A percentile compares a stretch with the other conserved stretches of the same genome.
phyloP scores from a whole-genome alignment of 2,888 invertebrate genomes.

The Drosophila formosana region DNA sequence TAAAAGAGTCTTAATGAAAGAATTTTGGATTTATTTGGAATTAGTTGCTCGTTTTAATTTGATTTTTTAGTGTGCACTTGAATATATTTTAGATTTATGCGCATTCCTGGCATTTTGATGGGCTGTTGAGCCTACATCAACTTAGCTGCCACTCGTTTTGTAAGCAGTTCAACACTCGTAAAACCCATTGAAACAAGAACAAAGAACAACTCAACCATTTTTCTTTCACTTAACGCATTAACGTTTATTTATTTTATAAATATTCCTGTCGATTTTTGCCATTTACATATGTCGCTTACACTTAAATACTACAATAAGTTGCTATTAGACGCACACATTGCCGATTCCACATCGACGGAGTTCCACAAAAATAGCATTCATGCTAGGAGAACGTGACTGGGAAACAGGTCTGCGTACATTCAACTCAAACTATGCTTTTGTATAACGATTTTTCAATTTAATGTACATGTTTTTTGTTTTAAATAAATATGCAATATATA shows the following conservation, averaged over 20 bases:
- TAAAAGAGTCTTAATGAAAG: slow-evolving; percentile 71
- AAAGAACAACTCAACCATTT: neutral
- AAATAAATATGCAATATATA: slow-evolving; percentile 45
- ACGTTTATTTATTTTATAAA: slow-evolving; percentile 75
- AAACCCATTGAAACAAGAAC: neutral
- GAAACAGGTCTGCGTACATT: slow-evolving; percentile 19
- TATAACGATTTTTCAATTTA: slow-evolving; percentile 57
- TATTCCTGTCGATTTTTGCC: slow-evolving; percentile 74
- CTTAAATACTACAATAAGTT: slow-evolving; percentile 42
- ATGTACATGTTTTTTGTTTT: slow-evolving; percentile 40
- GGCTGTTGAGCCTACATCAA: slow-evolving; percentile 24
- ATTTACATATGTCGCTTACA: slow-evolving; percentile 69
- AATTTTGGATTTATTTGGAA: slow-evolving; percentile 66
- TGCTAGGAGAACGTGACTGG: neutral
- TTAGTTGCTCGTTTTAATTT: slow-evolving; percentile 69
- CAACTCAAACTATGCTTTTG: slow-evolving; percentile 37
- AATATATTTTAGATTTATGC: slow-evolving; percentile 67
- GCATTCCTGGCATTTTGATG: slow-evolving; percentile 45
- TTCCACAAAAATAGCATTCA: slow-evolving; percentile 2
- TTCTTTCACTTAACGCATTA: slow-evolving; percentile 54
- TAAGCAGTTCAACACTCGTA: slow-evolving; percentile 7
- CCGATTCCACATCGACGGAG: neutral
- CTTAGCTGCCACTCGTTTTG: slow-evolving; percentile 28
- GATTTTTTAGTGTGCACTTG: slow-evolving; percentile 64
- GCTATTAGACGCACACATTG: slow-evolving; percentile 25